These are phyloP conservation scores for Sialis fuliginosa DNA, from an alignment of 2,888 invertebrate genomes.

Conservation along the genomic window DNA sequence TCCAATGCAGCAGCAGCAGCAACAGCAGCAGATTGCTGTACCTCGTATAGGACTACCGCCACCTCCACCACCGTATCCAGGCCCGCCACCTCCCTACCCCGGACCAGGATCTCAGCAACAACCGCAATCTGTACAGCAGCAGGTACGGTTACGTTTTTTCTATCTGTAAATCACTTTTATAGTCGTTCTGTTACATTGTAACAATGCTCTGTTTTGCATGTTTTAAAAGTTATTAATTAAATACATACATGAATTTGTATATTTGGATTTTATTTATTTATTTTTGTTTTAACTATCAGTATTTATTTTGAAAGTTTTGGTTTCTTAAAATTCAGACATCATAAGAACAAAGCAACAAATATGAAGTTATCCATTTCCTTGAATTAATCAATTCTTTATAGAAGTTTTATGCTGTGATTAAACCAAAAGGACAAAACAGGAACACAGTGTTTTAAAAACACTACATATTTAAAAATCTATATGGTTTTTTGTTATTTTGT, in stretches of 20 bases:
- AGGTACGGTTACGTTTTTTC: neutral
- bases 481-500: too few species aligned
- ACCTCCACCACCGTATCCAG: slow-evolving; percentile 56
- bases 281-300: neutral
- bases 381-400: too few species aligned
- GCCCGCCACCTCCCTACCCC: slow-evolving; percentile 51
- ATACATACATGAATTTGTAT: neutral
- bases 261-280: neutral
- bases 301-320: neutral
- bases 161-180: neutral
- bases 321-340: too few species aligned
- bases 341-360: too few species aligned
- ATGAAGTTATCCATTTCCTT: too few species aligned
- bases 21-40: slow-evolving; percentile 13
- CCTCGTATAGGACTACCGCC: slow-evolving; percentile 32
- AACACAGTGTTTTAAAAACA: too few species aligned
- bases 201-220: neutral
- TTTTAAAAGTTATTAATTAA: neutral
- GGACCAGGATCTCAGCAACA: slow-evolving; percentile 25
- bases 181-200: neutral
- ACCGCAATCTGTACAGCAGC: neutral
- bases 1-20: slow-evolving; percentile 4
- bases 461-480: too few species aligned
- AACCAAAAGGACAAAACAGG: too few species aligned
- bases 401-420: too few species aligned